Conservation (phyloP, 2,113 vertebrate genomes). For the Erythrocercus mccallii region DNA sequence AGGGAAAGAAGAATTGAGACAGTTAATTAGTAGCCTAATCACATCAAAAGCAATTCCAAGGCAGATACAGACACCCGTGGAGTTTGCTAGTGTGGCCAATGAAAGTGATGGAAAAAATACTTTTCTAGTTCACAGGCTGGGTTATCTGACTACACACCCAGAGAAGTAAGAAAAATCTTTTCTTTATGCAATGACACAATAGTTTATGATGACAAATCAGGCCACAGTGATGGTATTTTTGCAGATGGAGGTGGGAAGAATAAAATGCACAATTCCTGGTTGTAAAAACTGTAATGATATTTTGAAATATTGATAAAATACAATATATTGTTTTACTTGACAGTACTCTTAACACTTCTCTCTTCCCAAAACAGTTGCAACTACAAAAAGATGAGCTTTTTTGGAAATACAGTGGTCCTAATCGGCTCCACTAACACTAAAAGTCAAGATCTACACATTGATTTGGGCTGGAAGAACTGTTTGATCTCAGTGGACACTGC, state of each 20-base stretch:
- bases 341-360: neutral
- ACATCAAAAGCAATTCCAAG: constrained; percentile 22
- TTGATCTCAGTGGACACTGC: neutral
- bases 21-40: constrained; percentile 39
- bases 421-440: neutral
- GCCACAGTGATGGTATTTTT: neutral
- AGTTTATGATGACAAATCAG: neutral
- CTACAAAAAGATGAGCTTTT: neutral
- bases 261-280: neutral
- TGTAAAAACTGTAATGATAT: neutral
- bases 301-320: neutral
- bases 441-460: neutral
- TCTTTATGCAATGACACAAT: neutral
- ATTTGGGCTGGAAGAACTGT: neutral
- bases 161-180: neutral
- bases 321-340: neutral
- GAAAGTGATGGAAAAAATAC: neutral
- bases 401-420: neutral
- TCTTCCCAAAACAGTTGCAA: neutral
- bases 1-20: neutral
- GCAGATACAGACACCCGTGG: neutral
- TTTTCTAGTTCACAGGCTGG: neutral
- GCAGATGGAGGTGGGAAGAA: neutral
- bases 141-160: neutral
- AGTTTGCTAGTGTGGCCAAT: neutral